Conservation (phyloP, 2,113 vertebrate species). For the Corapipo altera region DNA sequence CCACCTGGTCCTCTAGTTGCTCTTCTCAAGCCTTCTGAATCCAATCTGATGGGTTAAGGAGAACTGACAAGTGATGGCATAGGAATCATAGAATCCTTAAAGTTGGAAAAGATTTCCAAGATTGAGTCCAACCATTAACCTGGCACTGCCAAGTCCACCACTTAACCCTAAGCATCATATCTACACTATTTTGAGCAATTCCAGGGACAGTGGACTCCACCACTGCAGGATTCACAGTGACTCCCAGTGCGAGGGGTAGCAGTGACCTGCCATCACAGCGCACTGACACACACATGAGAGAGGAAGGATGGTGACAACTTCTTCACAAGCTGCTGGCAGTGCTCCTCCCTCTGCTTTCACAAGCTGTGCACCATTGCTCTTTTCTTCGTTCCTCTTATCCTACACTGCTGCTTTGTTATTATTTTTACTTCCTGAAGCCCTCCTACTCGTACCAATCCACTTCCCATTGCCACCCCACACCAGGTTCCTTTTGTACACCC, state of each 20-base stretch:
- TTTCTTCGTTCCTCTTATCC: neutral
- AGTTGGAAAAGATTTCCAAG: neutral
- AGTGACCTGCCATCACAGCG: neutral
- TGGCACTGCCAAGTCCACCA: neutral
- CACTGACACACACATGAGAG: neutral
- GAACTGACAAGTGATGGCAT: rapidly evolving
- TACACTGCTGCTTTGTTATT: neutral
- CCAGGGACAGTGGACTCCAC: neutral
- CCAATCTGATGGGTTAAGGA: neutral
- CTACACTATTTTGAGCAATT: neutral
- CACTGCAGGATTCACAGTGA: neutral
- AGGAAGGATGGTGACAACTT: neutral
- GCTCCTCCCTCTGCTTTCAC: neutral
- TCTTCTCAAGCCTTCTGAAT: neutral
- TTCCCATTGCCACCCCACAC: neutral
- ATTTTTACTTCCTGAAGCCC: conserved; percentile 5
- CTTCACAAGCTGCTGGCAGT: neutral
- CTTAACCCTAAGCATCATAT: neutral
- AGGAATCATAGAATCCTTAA: neutral
- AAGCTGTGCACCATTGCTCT: neutral
- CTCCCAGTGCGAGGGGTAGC: neutral
- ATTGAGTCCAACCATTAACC: neutral
- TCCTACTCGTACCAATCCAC: neutral
- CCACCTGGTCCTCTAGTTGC: neutral
- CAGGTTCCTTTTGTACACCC: neutral